Evolutionary conservation across 1,140 invertebrate species (phyloP), one percentile per base, ranked within the genome.

Genomic region (Calosoma granatense): DNA sequence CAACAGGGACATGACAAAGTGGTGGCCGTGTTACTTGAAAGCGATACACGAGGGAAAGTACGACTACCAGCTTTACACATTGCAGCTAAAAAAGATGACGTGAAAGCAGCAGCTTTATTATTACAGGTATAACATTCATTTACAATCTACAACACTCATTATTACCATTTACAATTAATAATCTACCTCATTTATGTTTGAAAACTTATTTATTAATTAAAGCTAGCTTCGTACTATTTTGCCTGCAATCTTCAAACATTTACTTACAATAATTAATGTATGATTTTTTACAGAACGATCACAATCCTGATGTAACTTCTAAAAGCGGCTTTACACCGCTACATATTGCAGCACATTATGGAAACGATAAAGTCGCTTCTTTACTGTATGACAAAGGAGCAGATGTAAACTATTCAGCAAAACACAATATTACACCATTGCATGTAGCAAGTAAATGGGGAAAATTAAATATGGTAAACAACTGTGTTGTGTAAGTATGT

Each of bases 41-140:
- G 91, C 64, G 94, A 97, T 74, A 90, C 91, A 3, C 81, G 90
- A 53, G 92, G 93, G 22, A 95, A 94, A 78, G 92, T 98, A 36
- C 80, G 88, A 56, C 68, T 92, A 53, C 89, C 89, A 1, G 89
- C 89, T 9, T 78, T 99, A 47, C 96, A 99, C 75, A 98, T 99
- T 66, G 97, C 97, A n/a, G 97, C 97, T 20, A 99, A 99, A 75
- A 99, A 99, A 74, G 96, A 99, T 72, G 97, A 99, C 70, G 91
- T 92, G 57, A 97, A 95, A 74, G 93, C 94, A 22, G 94, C 94
- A 6, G 85, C 85, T 53, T 76, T 97, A 51, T 79, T 96, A 39
- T 78, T 99, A 51, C 91, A 94, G 77, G 85, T 86, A 71, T 66
- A 54, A 47, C 30, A 20, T 22, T 52, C 19, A 30, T 20, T 36